Conservation (phyloP, 1,140 invertebrate genomes). For the Neuroterus valhalla region DNA sequence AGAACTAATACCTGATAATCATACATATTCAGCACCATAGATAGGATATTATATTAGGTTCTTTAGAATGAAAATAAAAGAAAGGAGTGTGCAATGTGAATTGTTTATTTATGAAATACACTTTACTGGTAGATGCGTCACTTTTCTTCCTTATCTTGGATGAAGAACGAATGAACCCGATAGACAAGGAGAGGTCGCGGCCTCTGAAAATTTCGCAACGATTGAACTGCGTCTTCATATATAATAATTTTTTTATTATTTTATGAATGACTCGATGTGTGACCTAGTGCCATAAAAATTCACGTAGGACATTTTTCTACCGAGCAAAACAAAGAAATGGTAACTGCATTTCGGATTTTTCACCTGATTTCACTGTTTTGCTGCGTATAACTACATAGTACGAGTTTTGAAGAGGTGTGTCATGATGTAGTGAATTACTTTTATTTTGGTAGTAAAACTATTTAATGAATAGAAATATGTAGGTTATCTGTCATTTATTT, state of each 20-base stretch:
- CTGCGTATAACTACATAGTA: slow-evolving; percentile 42
- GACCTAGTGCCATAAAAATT: no score
- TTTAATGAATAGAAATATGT: slow-evolving; percentile 24
- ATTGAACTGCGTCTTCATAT: slow-evolving; percentile 50
- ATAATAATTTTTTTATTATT: slow-evolving; percentile 41
- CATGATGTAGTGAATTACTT: neutral
- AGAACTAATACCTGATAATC: no score
- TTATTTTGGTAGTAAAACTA: neutral
- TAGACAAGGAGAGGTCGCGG: slow-evolving; percentile 57
- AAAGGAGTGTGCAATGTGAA: slow-evolving; percentile 31
- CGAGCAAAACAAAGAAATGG: no score
- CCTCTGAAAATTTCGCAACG: slow-evolving; percentile 68
- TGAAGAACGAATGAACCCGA: slow-evolving; percentile 54
- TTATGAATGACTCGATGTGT: slow-evolving; percentile 19
- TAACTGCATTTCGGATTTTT: no score
- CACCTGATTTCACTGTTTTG: slow-evolving; percentile 40
- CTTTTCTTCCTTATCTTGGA: slow-evolving; percentile 46
- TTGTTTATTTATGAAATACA: slow-evolving; percentile 26
- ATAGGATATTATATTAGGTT: slow-evolving; percentile 33
- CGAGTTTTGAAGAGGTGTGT: slow-evolving; percentile 42
- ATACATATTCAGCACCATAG: no score
- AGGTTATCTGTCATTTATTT: neutral
- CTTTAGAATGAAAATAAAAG: slow-evolving; percentile 27
- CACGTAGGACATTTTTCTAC: no score
- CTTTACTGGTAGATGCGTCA: slow-evolving; percentile 31